These are phyloP conservation scores for Scomber scombrus DNA, from an alignment of 2,113 vertebrate species.

Conservation along the genomic window DNA sequence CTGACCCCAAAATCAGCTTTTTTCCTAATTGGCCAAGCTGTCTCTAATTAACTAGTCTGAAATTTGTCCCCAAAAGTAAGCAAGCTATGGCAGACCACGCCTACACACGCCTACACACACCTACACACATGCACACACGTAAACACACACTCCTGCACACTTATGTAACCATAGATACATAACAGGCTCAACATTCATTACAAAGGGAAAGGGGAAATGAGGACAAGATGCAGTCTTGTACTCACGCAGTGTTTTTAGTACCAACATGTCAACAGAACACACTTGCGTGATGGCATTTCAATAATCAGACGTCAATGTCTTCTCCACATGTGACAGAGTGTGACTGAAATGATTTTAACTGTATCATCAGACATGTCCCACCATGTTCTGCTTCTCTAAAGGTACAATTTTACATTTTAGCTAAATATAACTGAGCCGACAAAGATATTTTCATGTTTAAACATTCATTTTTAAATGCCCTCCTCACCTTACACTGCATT, in stretches of 20 bases:
- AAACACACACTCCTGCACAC: slow-evolving; percentile 26
- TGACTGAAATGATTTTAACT: neutral
- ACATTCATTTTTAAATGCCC: neutral
- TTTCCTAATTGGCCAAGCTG: no score
- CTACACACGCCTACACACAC: neutral
- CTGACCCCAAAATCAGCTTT: no score
- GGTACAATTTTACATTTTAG: no score
- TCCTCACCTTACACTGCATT: neutral
- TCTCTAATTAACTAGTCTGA: no score
- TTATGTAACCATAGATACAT: slow-evolving; percentile 43
- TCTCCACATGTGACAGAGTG: neutral
- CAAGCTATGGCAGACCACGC: no score
- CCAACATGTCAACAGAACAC: slow-evolving; percentile 20
- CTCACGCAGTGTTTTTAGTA: slow-evolving; percentile 17
- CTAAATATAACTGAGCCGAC: neutral
- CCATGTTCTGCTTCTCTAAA: neutral
- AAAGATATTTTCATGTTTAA: neutral
- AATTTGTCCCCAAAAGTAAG: no score
- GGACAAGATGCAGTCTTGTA: rapidly evolving
- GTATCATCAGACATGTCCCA: neutral
- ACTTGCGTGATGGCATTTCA: neutral
- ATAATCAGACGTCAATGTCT: neutral
- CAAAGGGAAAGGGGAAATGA: neutral
- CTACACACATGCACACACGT: slow-evolving; percentile 5
- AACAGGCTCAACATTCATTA: neutral